Conservation (phyloP, 2,797 vertebrate species). For the Lacerta agilis region DNA sequence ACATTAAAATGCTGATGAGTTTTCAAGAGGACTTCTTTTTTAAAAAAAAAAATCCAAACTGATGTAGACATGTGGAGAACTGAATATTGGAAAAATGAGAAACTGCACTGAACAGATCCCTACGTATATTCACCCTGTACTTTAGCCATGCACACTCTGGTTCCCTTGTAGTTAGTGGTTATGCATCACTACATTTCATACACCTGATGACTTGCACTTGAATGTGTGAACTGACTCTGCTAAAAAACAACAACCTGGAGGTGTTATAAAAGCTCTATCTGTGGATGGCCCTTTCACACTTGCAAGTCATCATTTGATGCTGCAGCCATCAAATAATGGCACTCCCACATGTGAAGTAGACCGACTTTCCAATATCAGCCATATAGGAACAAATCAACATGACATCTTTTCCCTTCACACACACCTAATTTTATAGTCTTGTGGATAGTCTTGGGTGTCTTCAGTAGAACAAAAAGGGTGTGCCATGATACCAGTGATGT, state of each 20-base stretch:
- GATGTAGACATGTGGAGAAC: no score
- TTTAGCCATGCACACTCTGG: background rate
- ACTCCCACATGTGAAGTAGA: background rate
- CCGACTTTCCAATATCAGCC: background rate
- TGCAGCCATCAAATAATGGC: background rate
- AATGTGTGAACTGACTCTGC: background rate
- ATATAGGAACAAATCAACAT: background rate
- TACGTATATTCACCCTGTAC: background rate
- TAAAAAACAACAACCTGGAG: background rate
- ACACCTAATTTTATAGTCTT: background rate
- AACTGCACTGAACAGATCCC: no score
- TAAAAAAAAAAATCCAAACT: no score
- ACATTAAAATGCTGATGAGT: no score
- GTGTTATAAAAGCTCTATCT: background rate
- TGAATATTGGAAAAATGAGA: no score
- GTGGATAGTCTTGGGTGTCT: background rate
- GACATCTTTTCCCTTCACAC: background rate
- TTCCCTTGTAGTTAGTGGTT: background rate
- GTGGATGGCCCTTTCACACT: background rate
- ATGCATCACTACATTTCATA: background rate
- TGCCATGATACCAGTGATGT: no score
- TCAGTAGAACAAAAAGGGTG: no score
- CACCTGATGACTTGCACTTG: background rate
- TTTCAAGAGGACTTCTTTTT: no score
- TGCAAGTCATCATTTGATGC: background rate